A percentile compares a stretch with the other conserved stretches of the same genome.
phyloP scores from a whole-genome alignment of 2,113 vertebrate genomes.

The Corythornis vintsioides region DNA sequence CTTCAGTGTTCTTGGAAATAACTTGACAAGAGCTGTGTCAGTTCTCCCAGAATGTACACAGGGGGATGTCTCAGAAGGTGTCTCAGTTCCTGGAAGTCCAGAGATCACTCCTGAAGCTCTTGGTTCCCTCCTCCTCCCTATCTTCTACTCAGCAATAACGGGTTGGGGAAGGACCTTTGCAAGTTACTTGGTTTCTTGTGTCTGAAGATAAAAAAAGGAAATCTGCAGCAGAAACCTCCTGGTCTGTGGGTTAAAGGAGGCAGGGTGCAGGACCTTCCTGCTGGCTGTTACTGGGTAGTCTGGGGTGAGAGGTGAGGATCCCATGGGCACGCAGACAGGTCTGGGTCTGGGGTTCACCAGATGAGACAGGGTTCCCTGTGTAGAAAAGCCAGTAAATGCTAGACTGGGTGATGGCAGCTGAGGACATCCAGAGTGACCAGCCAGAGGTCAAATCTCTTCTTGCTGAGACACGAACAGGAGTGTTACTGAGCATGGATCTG shows the following conservation, averaged over 20 bases:
- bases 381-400: not conserved
- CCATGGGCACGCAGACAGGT: not conserved
- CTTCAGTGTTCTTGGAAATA: not conserved
- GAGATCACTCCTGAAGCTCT: not conserved
- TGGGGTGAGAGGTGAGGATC: not conserved
- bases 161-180: not conserved
- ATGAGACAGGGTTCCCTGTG: not conserved
- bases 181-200: not conserved
- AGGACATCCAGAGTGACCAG: not conserved
- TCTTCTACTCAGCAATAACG: not conserved
- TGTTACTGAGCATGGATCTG: not conserved
- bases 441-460: not conserved
- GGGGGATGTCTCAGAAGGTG: not conserved
- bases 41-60: not conserved
- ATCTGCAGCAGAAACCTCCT: not conserved
- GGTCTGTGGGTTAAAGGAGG: not conserved
- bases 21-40: not conserved
- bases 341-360: not conserved
- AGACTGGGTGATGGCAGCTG: not conserved
- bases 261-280: not conserved
- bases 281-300: not conserved
- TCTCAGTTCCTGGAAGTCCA: not conserved
- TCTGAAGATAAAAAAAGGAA: not conserved
- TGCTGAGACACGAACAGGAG: not conserved
- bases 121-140: not conserved